Base-by-base conservation (phyloP, 2,797 vertebrate genomes). In the Poeciliopsis gracilis region DNA sequence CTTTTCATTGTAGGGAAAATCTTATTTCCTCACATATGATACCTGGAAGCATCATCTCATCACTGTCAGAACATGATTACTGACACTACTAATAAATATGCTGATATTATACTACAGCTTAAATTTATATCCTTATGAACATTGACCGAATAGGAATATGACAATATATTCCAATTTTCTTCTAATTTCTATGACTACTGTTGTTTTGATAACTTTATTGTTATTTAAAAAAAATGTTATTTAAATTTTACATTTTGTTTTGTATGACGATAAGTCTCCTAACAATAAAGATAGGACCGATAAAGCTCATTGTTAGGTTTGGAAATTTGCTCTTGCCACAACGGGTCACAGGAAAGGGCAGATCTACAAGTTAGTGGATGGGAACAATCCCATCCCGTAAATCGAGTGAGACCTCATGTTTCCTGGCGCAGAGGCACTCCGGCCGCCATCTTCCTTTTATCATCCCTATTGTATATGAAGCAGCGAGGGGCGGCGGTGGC, bases 361-460 rank as follows among this genome's bases (percentile, higher is more conserved):
- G 86, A 84, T 13, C 8, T 15, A 1, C 11, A 0, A 85, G 71
- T 7, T 25, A 2, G 59, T 82, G 86, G 78, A 86, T 86, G 63
- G 41, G 45, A 10, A 1, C 25, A 13, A 13, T 7, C 6, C 11
- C 1, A 16, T 9, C 8, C 28, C 2, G 20, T 18, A 6, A 49
- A 5, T 49, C 6, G 5, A 25, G 23, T 0, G 8, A 23, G 2
- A 30, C n/a, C 43, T 7, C 8, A 1, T 3, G 2, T 28, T 20
- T 41, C 23, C 4, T 28, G 2, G 36, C 33, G 28, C 4, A 13
- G 6, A 2, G 45, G 12, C 9, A 3, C 7, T 5, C 1, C 12
- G 0, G 45, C 11, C 86, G 78, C 91, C 92, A 92, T 91, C 61
- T 91, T 92, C 84, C 30, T 87, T 86, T n/a, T 3, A 0, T 87